Conservation (phyloP, 2,113 vertebrate genomes). For the Sminthopsis crassicaudata region DNA sequence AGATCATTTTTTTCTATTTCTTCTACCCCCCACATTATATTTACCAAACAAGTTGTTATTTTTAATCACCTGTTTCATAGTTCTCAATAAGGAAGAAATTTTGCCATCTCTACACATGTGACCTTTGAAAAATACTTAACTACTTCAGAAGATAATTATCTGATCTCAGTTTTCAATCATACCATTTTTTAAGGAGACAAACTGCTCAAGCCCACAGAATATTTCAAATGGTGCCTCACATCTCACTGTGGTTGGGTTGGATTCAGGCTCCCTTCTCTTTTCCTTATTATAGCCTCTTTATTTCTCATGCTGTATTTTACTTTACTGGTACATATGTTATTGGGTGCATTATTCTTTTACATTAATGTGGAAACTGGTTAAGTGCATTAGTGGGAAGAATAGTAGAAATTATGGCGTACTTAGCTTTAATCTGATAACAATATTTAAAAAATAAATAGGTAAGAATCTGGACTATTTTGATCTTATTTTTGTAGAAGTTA, state of each 20-base stretch:
- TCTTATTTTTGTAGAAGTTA: conserved; percentile 75
- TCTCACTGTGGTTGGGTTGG: conserved; percentile 21
- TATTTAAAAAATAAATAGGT: conserved; percentile 22
- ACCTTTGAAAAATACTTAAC: conserved; percentile 42
- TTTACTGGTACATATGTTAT: conserved; percentile 48
- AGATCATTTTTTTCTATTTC: background rate
- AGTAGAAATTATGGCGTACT: conserved; percentile 57
- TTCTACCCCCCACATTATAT: background rate
- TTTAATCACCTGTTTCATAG: background rate
- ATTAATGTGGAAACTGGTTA: conserved; percentile 59
- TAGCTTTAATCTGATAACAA: conserved; percentile 59
- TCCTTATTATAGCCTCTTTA: conserved; percentile 5
- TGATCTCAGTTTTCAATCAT: conserved; percentile 62
- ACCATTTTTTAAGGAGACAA: conserved; percentile 50
- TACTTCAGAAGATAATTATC: conserved; percentile 44
- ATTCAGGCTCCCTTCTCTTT: conserved; percentile 5
- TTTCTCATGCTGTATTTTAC: conserved; percentile 49
- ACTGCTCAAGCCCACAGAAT: conserved; percentile 52
- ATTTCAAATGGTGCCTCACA: conserved; percentile 34
- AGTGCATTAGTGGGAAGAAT: conserved; percentile 63
- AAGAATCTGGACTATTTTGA: conserved; percentile 65
- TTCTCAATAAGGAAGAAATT: conserved; percentile 31
- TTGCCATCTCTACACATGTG: conserved; percentile 58
- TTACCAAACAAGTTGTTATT: conserved; percentile 19
- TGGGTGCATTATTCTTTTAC: conserved; percentile 59